phyloP scores from a whole-genome alignment of 2,888 invertebrate genomes.

The Tortricodes alternella region DNA sequence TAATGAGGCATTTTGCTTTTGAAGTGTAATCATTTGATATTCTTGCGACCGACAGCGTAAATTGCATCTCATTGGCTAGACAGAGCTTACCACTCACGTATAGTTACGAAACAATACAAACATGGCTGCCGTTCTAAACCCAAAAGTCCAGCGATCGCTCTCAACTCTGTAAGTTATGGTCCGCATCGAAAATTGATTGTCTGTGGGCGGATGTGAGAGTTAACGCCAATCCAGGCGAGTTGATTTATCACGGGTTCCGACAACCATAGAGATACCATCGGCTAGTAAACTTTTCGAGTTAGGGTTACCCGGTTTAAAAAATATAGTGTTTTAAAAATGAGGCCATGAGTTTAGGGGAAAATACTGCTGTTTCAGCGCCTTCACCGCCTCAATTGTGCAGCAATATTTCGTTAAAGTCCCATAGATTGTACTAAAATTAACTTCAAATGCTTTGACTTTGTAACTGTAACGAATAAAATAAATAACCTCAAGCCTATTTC shows the following conservation, averaged over 20 bases:
- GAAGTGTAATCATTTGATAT: too few relatives aligned
- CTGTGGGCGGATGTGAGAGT: slow-evolving; percentile 51
- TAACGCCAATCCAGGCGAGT: slow-evolving; percentile 46
- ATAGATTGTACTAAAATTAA: too few relatives aligned
- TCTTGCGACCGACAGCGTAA: too few relatives aligned
- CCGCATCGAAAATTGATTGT: slow-evolving; percentile 51
- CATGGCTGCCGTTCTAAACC: slow-evolving; percentile 8
- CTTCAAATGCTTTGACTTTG: too few relatives aligned
- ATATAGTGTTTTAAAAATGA: not conserved
- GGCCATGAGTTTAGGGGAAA: too few relatives aligned
- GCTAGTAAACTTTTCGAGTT: not conserved
- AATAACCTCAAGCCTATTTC: not conserved
- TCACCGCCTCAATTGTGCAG: too few relatives aligned
- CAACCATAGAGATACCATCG: slow-evolving; percentile 9
- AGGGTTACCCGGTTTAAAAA: slow-evolving; percentile 1
- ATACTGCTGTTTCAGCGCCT: too few relatives aligned
- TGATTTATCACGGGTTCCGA: slow-evolving; percentile 43
- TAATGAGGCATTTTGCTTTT: too few relatives aligned
- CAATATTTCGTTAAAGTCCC: too few relatives aligned
- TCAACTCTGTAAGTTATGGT: slow-evolving; percentile 55
- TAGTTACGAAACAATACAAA: not conserved
- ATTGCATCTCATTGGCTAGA: not conserved
- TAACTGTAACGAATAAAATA: too few relatives aligned
- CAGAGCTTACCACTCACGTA: not conserved
- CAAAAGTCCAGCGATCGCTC: slow-evolving; percentile 34